phyloP scores from a whole-genome alignment of 1,140 invertebrate species.

The Nomia melanderi region DNA sequence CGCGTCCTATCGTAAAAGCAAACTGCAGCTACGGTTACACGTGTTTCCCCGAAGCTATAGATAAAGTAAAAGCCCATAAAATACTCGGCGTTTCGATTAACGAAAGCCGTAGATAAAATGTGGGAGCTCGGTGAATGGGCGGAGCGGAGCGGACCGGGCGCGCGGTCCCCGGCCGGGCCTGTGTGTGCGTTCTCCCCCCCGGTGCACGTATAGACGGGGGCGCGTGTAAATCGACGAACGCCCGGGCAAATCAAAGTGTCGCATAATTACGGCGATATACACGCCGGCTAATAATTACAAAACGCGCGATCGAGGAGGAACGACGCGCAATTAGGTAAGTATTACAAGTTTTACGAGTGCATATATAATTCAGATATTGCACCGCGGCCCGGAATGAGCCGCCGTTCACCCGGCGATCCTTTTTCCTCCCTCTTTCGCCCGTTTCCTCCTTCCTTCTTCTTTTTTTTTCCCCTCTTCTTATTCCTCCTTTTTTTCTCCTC shows the following conservation, averaged over 20 bases:
- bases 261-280: conserved; percentile 45
- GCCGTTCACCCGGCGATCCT: background rate
- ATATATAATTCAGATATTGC: conserved; percentile 48
- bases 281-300: conserved; percentile 44
- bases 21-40: conserved; percentile 38
- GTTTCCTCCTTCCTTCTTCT: background rate
- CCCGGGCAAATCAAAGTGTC: conserved; percentile 50
- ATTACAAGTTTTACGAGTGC: conserved; percentile 54
- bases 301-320: conserved; percentile 35
- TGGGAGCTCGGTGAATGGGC: conserved; percentile 33
- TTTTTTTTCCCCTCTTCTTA: background rate
- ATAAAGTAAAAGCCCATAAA: conserved; percentile 55
- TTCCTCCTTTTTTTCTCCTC: too few species aligned
- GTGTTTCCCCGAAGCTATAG: conserved; percentile 44
- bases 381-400: conserved; percentile 17
- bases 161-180: background rate
- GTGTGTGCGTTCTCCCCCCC: too few species aligned
- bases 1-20: conserved; percentile 40
- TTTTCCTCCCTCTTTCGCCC: background rate
- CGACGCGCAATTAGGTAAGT: conserved; percentile 50
- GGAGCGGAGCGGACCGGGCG: background rate
- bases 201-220: background rate
- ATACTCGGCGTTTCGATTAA: conserved; percentile 49
- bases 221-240: conserved; percentile 38
- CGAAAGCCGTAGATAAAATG: conserved; percentile 47